These are phyloP conservation scores for Sylvietta virens DNA, from an alignment of 2,113 vertebrate species.

Conservation along the genomic window DNA sequence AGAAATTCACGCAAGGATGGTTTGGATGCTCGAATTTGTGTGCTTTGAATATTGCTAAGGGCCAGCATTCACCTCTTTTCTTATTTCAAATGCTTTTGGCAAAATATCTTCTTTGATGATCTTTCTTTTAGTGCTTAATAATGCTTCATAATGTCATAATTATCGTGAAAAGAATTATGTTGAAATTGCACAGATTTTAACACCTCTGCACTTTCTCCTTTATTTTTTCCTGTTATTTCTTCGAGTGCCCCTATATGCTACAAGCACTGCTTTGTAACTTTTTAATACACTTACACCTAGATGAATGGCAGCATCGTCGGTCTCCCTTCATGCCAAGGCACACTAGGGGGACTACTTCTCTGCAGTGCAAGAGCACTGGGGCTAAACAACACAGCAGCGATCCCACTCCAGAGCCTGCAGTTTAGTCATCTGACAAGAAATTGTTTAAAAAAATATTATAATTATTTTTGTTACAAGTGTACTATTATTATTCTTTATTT, in stretches of 20 bases:
- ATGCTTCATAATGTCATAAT: neutral
- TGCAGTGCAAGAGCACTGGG: neutral
- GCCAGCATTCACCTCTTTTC: fast-evolving
- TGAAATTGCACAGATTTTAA: neutral
- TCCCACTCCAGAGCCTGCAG: neutral
- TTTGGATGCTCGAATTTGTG: neutral
- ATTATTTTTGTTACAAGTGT: neutral
- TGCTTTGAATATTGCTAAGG: neutral
- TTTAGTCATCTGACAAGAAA: neutral
- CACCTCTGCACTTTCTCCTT: neutral
- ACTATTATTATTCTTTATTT: neutral
- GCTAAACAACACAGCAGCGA: too few species aligned
- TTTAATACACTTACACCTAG: neutral
- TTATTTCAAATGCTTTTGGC: neutral
- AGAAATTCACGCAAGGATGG: fast-evolving
- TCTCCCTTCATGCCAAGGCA: neutral
- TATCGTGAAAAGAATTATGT: neutral
- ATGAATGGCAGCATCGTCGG: neutral
- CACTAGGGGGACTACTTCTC: constrained; percentile 32
- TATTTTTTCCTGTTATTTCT: neutral
- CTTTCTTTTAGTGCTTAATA: neutral
- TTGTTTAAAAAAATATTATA: neutral
- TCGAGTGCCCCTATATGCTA: neutral
- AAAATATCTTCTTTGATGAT: neutral
- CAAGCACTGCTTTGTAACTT: neutral